Base-by-base conservation (phyloP, 2,888 invertebrate genomes). In the Acrocera orbiculus region DNA sequence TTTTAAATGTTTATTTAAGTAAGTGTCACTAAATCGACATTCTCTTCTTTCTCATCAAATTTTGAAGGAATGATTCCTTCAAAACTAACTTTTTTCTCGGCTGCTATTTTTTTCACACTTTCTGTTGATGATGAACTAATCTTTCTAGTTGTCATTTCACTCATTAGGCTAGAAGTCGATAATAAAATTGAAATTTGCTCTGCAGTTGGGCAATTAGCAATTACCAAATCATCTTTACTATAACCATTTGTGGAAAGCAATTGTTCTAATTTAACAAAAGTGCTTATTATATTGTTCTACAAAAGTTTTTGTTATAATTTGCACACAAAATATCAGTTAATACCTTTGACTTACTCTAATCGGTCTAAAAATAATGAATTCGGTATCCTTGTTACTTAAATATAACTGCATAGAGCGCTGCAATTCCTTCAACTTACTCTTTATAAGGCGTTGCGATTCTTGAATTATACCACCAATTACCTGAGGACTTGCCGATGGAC, bases 301-400 rank as follows among this genome's bases (percentile, higher is more conserved):
- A 9, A 45, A 20, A 14, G n/a, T 20, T n/a, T 15, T 19, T 14
- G 6, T 16, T 7, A n/a, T 4, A 27, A n/a, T n/a, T 16, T 13
- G 10, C 22, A 22, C 4, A 19, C 16, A 17, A 36, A 33, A 11
- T n/a, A 15, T 4, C 24, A 13, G 19, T 17, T 14, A 31, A n/a
- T 32, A 30, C n/a, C 8, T 15, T 11, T 20, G 39, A 44, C 62
- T 54, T 52, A 83, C 85, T 61, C 85, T 76, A 30, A 96, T 83
- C 3, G 95, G 95, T 36, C 90, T 72, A 49, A 96, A 92, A 8
- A 98, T 67, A 48, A 98, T 95, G 47, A 89, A 86, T 58, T 98
- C 96, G 0, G 96, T 96, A 56, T 98, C 96, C 44, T 80, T 74
- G 57, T 95, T 96, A 10, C 95, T 87, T 34, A 98, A 66, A 58